Percentiles rank a stretch among this genome's conserved stretches.
Conservation (phyloP, 2,888 invertebrate species). For the Drosophila emarginata region DNA sequence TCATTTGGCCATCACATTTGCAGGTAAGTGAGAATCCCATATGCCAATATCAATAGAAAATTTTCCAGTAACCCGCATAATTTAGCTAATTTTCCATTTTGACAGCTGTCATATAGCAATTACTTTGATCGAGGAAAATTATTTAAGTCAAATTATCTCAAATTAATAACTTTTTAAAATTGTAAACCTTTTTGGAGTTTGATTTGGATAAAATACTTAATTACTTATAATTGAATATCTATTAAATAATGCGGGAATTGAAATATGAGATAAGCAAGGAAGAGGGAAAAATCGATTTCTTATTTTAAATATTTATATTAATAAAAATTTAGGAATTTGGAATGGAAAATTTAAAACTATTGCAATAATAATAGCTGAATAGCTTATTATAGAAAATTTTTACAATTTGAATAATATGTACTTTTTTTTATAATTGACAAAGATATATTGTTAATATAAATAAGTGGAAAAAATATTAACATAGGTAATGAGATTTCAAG, state of each 20-base stretch:
- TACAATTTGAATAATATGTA: too few species aligned
- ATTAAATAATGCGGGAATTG: not conserved
- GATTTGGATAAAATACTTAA: not conserved
- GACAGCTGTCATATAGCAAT: slow-evolving; percentile 65
- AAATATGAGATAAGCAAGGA: not conserved
- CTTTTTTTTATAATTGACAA: too few species aligned
- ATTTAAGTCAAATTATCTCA: slow-evolving; percentile 10
- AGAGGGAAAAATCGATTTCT: too few species aligned
- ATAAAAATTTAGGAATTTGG: too few species aligned
- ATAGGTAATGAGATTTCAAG: too few species aligned
- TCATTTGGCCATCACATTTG: slow-evolving; percentile 82
- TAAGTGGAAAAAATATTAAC: too few species aligned
- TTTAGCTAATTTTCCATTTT: slow-evolving; percentile 15
- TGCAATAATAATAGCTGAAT: too few species aligned
- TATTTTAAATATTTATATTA: too few species aligned
- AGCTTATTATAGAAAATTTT: too few species aligned
- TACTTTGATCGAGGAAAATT: slow-evolving; percentile 42
- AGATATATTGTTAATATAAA: too few species aligned
- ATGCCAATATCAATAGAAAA: not conserved
- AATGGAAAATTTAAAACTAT: too few species aligned
- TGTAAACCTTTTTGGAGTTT: not conserved
- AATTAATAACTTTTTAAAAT: not conserved
- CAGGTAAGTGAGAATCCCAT: slow-evolving; percentile 72
- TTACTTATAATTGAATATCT: not conserved
- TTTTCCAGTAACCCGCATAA: not conserved